These are phyloP conservation scores for Tarsius wallacei DNA, from an alignment of 2,797 vertebrate species.

Conservation along the genomic window DNA sequence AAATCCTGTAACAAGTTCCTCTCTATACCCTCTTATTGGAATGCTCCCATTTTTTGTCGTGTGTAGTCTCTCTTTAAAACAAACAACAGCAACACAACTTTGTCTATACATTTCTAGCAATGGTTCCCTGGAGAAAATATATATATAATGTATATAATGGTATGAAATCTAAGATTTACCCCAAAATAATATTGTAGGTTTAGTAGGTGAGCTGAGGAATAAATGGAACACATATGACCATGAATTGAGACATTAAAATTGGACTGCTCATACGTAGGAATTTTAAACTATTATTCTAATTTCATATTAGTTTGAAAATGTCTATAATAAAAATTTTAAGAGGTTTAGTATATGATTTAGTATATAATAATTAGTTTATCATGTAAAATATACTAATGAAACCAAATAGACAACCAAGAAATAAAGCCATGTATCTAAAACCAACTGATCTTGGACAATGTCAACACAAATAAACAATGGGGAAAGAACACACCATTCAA, in stretches of 20 bases:
- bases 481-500: too few species aligned
- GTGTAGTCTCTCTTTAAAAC: not conserved
- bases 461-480: too few species aligned
- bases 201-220: not conserved
- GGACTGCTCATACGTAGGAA: not conserved
- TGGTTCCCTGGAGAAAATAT: not conserved
- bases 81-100: not conserved
- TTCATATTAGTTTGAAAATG: not conserved
- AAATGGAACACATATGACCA: not conserved
- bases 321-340: not conserved
- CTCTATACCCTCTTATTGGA: too few species aligned
- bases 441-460: too few species aligned
- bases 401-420: too few species aligned
- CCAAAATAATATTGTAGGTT: not conserved
- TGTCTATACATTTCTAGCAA: not conserved
- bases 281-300: not conserved
- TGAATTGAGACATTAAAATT: not conserved
- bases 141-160: not conserved
- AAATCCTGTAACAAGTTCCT: not conserved
- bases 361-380: not conserved
- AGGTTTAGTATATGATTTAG: too few species aligned
- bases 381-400: too few species aligned
- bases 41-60: not conserved
- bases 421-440: too few species aligned
- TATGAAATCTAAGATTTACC: not conserved